Evolutionary conservation across 2,113 vertebrate genomes (phyloP), one percentile per base, ranked within the genome.

Genomic region (Dolichotis patagonum): DNA sequence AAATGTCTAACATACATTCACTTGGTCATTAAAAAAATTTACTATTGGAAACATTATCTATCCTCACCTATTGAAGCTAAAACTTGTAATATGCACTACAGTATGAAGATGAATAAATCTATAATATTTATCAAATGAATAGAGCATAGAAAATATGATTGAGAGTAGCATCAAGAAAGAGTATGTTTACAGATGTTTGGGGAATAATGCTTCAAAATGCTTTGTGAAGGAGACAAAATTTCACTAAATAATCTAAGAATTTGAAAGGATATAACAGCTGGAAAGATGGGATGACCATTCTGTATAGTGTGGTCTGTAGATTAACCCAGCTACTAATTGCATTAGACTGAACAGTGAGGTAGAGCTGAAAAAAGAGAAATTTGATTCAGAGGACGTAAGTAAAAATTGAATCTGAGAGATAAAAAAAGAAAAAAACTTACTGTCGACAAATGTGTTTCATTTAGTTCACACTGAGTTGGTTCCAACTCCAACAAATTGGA

Each of bases 381-480:
- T 5, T 73, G 43, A 49, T 46, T 28, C 3, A 90, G 26, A 80
- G 30, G 52, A 20, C 26, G 91, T 43, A 58, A 43, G 19, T 41
- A 85, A 85, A 35, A 77, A 86, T 11, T 83, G 69, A 32, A 60
- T 94, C 46, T 35, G 67, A 71, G 56, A 91, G n/a, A 92, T 13
- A 93, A 28, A 82, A 26, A 24, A n/a, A 35, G 73, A 80, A 62
- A 24, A n/a, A 16, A 80, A 75, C 56, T 43, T 82, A 81, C 95
- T 90, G 38, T 14, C 14, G 43, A 93, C 20, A 26, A 65, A 62
- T 81, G 49, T 91, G 46, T 93, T 95, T 91, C 71, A 77, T 71
- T 89, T 95, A 94, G 56, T 71, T 96, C 81, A n/a, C 56, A 84
- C 0, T 85, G 84, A 94, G 87, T 92, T 87, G 62, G 84, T 85